Evolutionary conservation across 2,797 vertebrate genomes (phyloP).

Genomic region (Oryzias dopingdopingensis): DNA sequence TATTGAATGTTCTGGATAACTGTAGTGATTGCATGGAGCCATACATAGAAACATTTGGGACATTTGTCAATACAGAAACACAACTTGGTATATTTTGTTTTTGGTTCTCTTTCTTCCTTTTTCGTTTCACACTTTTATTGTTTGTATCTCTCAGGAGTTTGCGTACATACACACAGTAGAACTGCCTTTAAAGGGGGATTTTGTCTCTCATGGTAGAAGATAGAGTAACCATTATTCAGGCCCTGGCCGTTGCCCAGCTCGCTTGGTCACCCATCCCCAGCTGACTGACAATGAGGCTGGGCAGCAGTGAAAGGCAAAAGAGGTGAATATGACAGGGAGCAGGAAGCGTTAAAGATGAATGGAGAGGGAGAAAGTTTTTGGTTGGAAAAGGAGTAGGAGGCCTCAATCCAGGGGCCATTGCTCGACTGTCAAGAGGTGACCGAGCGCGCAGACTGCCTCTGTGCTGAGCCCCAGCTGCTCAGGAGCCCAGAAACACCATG

Average conservation of each 20-base stretch:
- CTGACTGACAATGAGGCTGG: constrained; percentile 59
- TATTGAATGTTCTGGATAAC: constrained; percentile 32
- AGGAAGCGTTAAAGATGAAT: constrained; percentile 66
- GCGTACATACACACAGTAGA: constrained; percentile 49
- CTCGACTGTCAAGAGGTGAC: constrained; percentile 55
- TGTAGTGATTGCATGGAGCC: constrained; percentile 56
- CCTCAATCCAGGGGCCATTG: constrained; percentile 38
- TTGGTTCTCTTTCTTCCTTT: constrained; percentile 23
- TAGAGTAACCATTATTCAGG: constrained; percentile 58
- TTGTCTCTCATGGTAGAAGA: constrained; percentile 51
- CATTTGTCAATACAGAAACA: constrained; percentile 32
- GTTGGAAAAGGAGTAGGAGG: constrained; percentile 19
- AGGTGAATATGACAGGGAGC: constrained; percentile 61
- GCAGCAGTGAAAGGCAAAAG: constrained; percentile 45
- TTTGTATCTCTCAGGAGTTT: constrained; percentile 33
- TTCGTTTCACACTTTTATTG: constrained; percentile 48
- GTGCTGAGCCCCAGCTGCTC: constrained; percentile 24
- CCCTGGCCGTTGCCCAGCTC: constrained; percentile 46
- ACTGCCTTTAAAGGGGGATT: constrained; percentile 53
- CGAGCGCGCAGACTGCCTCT: constrained; percentile 49
- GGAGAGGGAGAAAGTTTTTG: constrained; percentile 29
- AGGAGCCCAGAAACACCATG: constrained; percentile 40
- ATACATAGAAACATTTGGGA: constrained; percentile 45
- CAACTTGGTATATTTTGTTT: constrained; percentile 43
- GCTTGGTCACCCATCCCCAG: constrained; percentile 55